Evolutionary conservation across 1,140 invertebrate genomes (phyloP), one percentile per base, ranked within the genome.

Genomic region (Drosophila pseudoobscura): DNA sequence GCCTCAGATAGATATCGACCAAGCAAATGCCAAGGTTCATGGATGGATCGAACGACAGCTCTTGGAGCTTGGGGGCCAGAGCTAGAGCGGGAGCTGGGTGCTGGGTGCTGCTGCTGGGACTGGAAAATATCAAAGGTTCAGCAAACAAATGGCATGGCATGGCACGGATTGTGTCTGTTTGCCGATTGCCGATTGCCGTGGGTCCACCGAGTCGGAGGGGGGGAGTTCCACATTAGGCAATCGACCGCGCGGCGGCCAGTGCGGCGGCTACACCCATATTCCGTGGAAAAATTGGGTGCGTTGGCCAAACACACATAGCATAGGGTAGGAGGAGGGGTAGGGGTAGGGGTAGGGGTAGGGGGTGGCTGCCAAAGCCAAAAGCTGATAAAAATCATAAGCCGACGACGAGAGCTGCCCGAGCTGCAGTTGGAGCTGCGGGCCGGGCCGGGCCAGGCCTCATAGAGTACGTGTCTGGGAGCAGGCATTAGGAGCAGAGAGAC

Each of bases 71-170:
- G 20, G 20, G 20, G 20, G 20, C 20, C 20, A 39, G 35, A 39
- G 35, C 9, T 11, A 11, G 11, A 13, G 35, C 39, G 57, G 46
- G 17, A 39, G 29, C 31, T 15, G 26, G 29, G 24, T 26, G 24
- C 13, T 29, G 6, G 20, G 20, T 1, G 63, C 61, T 71, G 29
- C 3, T 9, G 31, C 31, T 31, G 29, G 6, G 49, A 68, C 59
- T 73, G 66, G 68, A 79, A 85, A 85, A 85, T 84, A 84, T 84
- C 80, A 84, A 84, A 83, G 80, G 80, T 84, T 84, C 83, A 80
- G 59, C 72, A 85, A 84, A 85, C 79, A 84, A 80, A 66, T 70
- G 71, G 71, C 71, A 74, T 46, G 41, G 56, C 58, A 68, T 47
- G 49, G 60, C 51, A 76, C 59, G 70, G 71, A 74, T 74, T 74